Evolutionary conservation across 2,888 invertebrate genomes (phyloP).

Genomic region (Norana najaformis): DNA sequence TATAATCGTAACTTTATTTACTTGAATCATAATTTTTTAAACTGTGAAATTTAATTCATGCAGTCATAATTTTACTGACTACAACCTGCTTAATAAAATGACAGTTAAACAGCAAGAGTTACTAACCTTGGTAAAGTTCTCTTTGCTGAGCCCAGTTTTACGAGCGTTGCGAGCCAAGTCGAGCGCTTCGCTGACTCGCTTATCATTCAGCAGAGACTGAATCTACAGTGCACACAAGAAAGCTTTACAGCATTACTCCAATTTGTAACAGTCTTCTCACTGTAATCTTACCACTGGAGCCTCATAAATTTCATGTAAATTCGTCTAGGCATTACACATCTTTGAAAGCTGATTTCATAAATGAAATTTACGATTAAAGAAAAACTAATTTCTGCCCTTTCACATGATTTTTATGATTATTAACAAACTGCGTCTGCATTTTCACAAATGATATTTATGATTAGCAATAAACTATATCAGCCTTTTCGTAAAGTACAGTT

Average conservation of each 20-base stretch:
- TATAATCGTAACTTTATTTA: background rate
- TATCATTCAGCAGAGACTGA: slow-evolving; percentile 61
- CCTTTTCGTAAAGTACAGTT: background rate
- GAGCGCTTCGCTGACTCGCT: slow-evolving; percentile 65
- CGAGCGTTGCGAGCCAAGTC: slow-evolving; percentile 64
- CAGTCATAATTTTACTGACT: background rate
- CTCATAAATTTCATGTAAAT: too few relatives aligned
- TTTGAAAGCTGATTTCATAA: background rate
- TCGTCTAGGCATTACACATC: too few relatives aligned
- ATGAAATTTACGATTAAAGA: too few relatives aligned
- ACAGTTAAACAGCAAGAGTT: background rate
- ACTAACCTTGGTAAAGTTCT: slow-evolving; percentile 60
- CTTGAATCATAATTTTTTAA: background rate
- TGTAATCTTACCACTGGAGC: too few relatives aligned
- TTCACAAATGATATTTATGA: background rate
- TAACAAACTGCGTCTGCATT: too few relatives aligned
- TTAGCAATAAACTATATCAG: background rate
- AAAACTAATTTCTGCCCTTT: too few relatives aligned
- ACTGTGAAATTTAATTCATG: too few relatives aligned
- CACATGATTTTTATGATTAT: background rate
- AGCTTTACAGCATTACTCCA: background rate
- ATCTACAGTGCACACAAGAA: slow-evolving; percentile 51
- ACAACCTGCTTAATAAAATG: background rate
- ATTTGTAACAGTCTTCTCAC: background rate
- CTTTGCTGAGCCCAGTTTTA: slow-evolving; percentile 59